Evolutionary conservation across 2,113 vertebrate species (phyloP).

Genomic region (Vanacampus margaritifer): DNA sequence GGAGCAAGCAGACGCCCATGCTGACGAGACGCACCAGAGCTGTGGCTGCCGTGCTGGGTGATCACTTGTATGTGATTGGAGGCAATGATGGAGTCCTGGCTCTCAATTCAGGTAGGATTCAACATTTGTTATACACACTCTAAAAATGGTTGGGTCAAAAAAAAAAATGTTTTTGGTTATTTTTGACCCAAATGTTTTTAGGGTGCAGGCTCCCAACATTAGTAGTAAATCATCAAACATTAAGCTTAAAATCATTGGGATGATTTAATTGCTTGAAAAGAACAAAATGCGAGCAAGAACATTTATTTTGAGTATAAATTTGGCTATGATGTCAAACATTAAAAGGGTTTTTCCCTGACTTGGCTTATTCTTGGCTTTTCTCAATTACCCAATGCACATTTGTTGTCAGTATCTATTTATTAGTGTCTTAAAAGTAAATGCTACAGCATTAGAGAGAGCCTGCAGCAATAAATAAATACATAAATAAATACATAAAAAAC

Average conservation of each 20-base stretch:
- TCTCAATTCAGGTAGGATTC: constrained; percentile 56
- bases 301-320: not conserved
- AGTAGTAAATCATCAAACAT: too few species aligned
- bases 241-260: not conserved
- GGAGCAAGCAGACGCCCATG: constrained; percentile 63
- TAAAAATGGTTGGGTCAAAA: too few species aligned
- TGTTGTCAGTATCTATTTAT: not conserved
- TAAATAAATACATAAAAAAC: too few species aligned
- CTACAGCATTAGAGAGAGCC: not conserved
- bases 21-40: constrained; percentile 45
- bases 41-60: constrained; percentile 51
- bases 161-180: too few species aligned
- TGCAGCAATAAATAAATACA: not conserved
- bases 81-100: constrained; percentile 60
- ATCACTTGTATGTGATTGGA: constrained; percentile 63
- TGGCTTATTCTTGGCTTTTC: not conserved
- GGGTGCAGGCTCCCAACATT: not conserved
- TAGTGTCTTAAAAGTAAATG: not conserved
- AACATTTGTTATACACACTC: too few species aligned
- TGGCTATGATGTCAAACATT: not conserved
- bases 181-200: not conserved
- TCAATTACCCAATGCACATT: not conserved
- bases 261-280: not conserved
- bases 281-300: not conserved
- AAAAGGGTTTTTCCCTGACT: not conserved